A percentile compares a stretch with the other conserved stretches of the same genome.
Evolutionary conservation across 2,797 vertebrate species (phyloP).

Genomic region (Gallinago solitaria): DNA sequence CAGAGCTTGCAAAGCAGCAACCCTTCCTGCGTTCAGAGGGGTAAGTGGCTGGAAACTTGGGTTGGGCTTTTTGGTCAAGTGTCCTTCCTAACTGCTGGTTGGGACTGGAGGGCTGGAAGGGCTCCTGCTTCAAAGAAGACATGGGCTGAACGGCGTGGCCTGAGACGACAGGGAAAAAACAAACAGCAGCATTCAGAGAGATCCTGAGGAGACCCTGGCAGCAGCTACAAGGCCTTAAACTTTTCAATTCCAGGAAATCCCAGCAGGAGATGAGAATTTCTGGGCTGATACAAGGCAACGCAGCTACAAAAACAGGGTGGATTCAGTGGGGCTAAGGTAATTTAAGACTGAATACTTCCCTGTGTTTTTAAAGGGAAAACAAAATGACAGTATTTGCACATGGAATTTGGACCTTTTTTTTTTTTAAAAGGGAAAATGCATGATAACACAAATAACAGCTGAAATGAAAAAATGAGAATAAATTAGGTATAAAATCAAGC

Average conservation of each 20-base stretch:
- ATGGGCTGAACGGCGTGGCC: fast-evolving
- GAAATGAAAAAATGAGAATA: background rate
- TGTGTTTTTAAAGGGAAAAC: background rate
- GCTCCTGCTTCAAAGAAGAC: background rate
- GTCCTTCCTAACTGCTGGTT: background rate
- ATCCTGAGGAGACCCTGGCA: background rate
- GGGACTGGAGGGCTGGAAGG: background rate
- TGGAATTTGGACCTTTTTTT: background rate
- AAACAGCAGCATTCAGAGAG: background rate
- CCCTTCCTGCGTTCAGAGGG: background rate
- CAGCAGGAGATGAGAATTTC: background rate
- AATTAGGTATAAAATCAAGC: background rate
- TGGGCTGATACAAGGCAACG: background rate
- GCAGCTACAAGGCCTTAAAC: background rate
- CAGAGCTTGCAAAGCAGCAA: background rate
- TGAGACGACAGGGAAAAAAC: background rate
- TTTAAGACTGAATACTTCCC: background rate
- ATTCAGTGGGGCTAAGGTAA: background rate
- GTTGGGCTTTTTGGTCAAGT: background rate
- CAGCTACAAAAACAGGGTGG: background rate
- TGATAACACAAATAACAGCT: background rate
- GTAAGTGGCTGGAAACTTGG: slow-evolving; percentile 38
- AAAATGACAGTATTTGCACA: background rate
- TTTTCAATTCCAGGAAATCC: slow-evolving; percentile 34
- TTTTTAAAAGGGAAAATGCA: background rate